Percentiles rank a stretch among this genome's conserved stretches.
These are phyloP conservation scores for Seira sanloemensis DNA, from an alignment of 2,888 invertebrate genomes.

Conservation along the genomic window DNA sequence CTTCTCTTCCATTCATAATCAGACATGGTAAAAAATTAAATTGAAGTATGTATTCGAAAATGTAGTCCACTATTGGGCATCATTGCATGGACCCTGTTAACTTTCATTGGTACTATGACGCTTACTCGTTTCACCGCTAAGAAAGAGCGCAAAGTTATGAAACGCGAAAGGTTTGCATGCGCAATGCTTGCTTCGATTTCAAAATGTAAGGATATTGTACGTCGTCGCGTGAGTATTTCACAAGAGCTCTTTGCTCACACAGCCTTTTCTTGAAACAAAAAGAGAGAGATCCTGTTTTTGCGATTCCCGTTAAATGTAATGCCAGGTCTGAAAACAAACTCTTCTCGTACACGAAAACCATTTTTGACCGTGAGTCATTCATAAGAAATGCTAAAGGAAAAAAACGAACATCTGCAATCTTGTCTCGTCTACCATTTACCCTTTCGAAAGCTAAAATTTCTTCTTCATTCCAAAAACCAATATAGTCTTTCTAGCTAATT, in stretches of 20 bases:
- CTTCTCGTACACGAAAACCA: background rate
- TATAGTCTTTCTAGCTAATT: too few species aligned
- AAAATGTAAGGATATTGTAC: slow-evolving; percentile 9
- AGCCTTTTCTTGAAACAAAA: slow-evolving; percentile 1
- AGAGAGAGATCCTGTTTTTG: slow-evolving; percentile 1
- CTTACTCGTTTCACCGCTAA: too few species aligned
- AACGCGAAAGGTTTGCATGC: too few species aligned
- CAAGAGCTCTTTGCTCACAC: background rate
- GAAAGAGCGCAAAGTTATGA: too few species aligned
- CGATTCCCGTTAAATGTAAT: background rate
- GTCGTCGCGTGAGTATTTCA: background rate
- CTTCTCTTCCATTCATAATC: background rate
- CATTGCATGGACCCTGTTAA: too few species aligned
- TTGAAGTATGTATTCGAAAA: too few species aligned
- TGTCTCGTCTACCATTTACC: too few species aligned
- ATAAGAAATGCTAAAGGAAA: slow-evolving; percentile 27
- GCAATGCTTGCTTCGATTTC: background rate
- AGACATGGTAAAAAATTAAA: background rate
- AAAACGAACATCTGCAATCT: background rate
- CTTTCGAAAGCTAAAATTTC: too few species aligned
- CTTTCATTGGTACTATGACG: too few species aligned
- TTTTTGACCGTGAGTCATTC: slow-evolving; percentile 55
- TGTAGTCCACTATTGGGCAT: background rate
- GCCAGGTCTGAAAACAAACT: background rate
- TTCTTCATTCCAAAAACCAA: too few species aligned